Percentiles rank a stretch among this genome's conserved stretches.
Evolutionary conservation across 2,797 vertebrate genomes (phyloP).

Genomic region (Acanthurus leucopareius): DNA sequence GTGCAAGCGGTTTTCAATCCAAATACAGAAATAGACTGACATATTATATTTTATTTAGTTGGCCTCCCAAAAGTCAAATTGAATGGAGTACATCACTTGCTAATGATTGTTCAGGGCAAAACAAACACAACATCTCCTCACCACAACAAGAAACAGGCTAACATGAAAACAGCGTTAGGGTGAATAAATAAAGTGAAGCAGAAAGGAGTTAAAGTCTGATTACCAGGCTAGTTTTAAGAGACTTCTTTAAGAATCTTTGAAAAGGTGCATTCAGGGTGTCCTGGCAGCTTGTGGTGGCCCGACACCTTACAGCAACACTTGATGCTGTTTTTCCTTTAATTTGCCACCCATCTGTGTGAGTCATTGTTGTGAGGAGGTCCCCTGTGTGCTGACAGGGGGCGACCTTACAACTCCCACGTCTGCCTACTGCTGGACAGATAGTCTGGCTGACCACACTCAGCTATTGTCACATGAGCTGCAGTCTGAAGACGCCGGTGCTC

Average conservation of each 20-base stretch:
- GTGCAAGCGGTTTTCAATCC: too few species aligned
- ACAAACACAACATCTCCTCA: not conserved
- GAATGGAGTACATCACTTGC: not conserved
- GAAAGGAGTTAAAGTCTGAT: not conserved
- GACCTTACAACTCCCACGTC: slow-evolving; percentile 22
- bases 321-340: slow-evolving; percentile 10
- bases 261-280: slow-evolving; percentile 7
- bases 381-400: slow-evolving; percentile 22
- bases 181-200: slow-evolving; percentile 4
- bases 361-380: slow-evolving; percentile 7
- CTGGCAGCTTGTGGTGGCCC: not conserved
- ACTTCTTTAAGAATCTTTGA: slow-evolving; percentile 24
- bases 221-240: slow-evolving; percentile 5
- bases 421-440: slow-evolving; percentile 55
- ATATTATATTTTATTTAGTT: too few species aligned
- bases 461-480: slow-evolving; percentile 91
- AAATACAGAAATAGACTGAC: too few species aligned
- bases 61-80: not conserved
- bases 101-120: not conserved
- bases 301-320: slow-evolving; percentile 15
- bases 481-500: slow-evolving; percentile 55
- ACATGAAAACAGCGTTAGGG: not conserved
- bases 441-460: slow-evolving; percentile 82
- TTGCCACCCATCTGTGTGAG: slow-evolving; percentile 10
- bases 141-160: not conserved